These are phyloP conservation scores for Argyrosomus regius DNA, from an alignment of 2,797 vertebrate genomes.

Conservation along the genomic window DNA sequence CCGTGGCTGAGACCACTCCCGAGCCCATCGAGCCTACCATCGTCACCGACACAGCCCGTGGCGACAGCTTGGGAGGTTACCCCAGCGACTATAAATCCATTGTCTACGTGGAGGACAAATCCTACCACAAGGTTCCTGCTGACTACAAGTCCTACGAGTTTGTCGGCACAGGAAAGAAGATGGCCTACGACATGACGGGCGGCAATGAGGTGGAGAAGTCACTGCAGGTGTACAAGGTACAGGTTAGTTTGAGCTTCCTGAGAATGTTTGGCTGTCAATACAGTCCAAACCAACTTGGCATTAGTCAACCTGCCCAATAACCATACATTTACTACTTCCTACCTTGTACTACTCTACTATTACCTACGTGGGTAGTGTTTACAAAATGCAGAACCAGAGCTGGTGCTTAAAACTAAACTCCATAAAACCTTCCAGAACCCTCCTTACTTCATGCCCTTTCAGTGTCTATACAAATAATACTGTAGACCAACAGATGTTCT, in stretches of 20 bases:
- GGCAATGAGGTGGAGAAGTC: conserved; percentile 85
- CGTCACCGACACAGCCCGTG: conserved; percentile 74
- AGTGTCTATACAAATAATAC: too few relatives aligned
- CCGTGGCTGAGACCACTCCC: conserved; percentile 49
- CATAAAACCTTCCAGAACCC: neutral
- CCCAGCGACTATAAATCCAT: conserved; percentile 82
- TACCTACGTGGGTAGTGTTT: neutral
- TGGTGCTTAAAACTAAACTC: neutral
- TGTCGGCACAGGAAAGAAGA: conserved; percentile 72
- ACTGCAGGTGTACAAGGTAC: conserved; percentile 83
- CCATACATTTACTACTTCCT: neutral
- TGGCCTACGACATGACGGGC: conserved; percentile 60
- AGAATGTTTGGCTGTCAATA: neutral
- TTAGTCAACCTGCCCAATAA: neutral
- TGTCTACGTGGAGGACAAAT: conserved; percentile 79
- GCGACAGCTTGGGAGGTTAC: conserved; percentile 82
- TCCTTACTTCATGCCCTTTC: neutral
- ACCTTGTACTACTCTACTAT: too few relatives aligned
- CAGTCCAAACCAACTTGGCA: neutral
- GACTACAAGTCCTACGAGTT: conserved; percentile 83
- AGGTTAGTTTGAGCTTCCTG: conserved; percentile 24
- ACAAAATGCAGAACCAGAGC: neutral
- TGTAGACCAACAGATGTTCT: too few relatives aligned
- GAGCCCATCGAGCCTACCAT: conserved; percentile 71
- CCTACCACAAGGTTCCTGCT: conserved; percentile 77